These are phyloP conservation scores for Cyclina sinensis DNA, from an alignment of 1,140 invertebrate species.

Conservation along the genomic window DNA sequence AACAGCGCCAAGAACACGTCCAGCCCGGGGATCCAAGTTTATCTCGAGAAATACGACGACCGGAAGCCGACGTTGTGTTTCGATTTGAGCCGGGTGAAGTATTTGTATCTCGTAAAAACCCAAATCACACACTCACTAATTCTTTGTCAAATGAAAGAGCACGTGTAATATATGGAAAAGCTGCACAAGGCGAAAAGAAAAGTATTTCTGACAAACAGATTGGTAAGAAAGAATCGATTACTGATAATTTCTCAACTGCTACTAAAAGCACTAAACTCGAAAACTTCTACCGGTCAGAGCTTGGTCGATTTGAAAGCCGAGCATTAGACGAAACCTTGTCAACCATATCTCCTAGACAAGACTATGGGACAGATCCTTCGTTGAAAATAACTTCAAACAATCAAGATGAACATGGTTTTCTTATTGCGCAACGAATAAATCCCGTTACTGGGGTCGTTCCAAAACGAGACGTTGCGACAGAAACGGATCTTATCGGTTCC, in stretches of 20 bases:
- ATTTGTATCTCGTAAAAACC: conserved; percentile 4
- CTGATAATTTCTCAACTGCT: neutral
- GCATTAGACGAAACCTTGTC: neutral
- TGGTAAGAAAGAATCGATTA: neutral
- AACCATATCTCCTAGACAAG: neutral
- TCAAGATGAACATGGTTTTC: neutral
- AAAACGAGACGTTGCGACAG: conserved; percentile 52
- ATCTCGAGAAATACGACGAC: neutral
- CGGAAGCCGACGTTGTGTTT: conserved; percentile 49
- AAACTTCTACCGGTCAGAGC: neutral
- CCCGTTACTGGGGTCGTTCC: neutral
- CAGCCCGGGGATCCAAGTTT: neutral
- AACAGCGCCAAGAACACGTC: neutral
- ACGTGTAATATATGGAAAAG: conserved; percentile 60
- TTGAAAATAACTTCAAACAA: neutral
- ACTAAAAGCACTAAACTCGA: conserved; percentile 33
- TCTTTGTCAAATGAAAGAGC: conserved; percentile 49
- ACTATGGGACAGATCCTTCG: neutral
- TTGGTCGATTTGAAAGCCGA: conserved; percentile 17
- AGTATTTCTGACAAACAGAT: neutral
- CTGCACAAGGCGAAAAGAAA: neutral
- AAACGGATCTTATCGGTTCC: conserved; percentile 57
- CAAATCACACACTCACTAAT: neutral
- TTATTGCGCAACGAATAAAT: neutral
- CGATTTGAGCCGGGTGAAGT: conserved; percentile 65